A percentile compares a stretch with the other conserved stretches of the same genome.
Evolutionary conservation across 1,140 invertebrate species (phyloP).

Genomic region (Tenebrio molitor): DNA sequence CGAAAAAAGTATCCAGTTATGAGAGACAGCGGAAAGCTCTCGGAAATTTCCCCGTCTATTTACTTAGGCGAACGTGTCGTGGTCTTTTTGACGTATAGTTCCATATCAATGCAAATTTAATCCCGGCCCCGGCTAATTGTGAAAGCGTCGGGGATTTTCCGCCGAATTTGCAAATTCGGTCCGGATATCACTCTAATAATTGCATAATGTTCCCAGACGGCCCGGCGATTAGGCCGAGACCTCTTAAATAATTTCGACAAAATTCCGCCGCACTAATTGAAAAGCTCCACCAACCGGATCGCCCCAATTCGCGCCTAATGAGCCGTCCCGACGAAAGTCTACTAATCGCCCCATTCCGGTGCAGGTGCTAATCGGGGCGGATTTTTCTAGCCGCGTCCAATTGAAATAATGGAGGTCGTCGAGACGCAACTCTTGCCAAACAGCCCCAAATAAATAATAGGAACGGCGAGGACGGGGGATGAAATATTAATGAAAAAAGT

Average conservation of each 20-base stretch:
- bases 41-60: too few relatives aligned
- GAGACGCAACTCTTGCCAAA: not conserved
- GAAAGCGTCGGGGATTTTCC: not conserved
- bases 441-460: too few relatives aligned
- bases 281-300: not conserved
- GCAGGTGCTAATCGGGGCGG: slow-evolving; percentile 19
- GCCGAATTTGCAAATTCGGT: too few relatives aligned
- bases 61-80: too few relatives aligned
- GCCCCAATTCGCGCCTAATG: slow-evolving; percentile 4
- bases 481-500: slow-evolving; percentile 24
- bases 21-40: too few relatives aligned
- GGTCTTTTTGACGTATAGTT: not conserved
- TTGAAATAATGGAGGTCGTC: slow-evolving; percentile 10
- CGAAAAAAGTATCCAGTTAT: not conserved
- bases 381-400: too few relatives aligned
- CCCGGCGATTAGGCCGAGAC: too few relatives aligned
- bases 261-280: not conserved
- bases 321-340: too few relatives aligned
- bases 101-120: slow-evolving; percentile 30
- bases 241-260: slow-evolving; percentile 5
- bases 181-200: too few relatives aligned
- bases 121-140: not conserved
- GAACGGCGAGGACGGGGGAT: not conserved
- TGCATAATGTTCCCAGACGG: too few relatives aligned
- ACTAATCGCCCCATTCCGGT: too few relatives aligned